Base-by-base conservation (phyloP, 2,797 vertebrate genomes). In the Chaunax sp. region DNA sequence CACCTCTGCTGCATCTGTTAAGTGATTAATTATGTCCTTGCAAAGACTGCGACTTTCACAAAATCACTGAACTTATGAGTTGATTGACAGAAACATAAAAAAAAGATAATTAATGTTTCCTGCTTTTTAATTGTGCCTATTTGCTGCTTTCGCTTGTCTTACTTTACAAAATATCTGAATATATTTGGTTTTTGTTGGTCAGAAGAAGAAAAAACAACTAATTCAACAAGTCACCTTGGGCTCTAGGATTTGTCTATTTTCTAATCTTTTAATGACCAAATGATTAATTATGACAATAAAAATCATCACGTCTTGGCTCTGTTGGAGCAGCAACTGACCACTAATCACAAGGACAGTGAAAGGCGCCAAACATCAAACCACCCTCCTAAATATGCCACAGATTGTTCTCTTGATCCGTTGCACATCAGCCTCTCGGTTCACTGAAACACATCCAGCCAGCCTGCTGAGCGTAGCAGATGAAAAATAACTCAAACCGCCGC, bases 401-500 rank as follows among this genome's bases (percentile, higher is more conserved):
- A 63, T 65, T 37, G 37, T 51, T 37, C 43, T 30, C 56, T 19
- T 44, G 11, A n/a, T n/a, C n/a, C n/a, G n/a, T n/a, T 45, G 50
- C 57, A 69, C 50, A 51, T 60, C 30, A 60, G 64, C 43, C 45
- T 30, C 73, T 77, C 38, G 61, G 50, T 37, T 67, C 30, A 53
- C 60, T 65, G 49, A 80, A 69, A 74, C 72, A 66, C 64, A 80
- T 64, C 47, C 47, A 66, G 49, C 43, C 76, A 22, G 19, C 53
- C 55, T 50, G 41, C 64, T 37, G 37, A 68, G 50, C 57, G 53
- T 70, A 75, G 43, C 30, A 52, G 37, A 58, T 66, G 78, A 84
- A 77, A 72, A 80, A 86, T 72, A 79, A 69, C 66, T 70, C 49
- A 3, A 66, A 71, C 64, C 19, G 25, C 73, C 43, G 49, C 75